A percentile compares a stretch with the other conserved stretches of the same genome.
Evolutionary conservation across 2,888 invertebrate genomes (phyloP).

Genomic region (Agonopterix alstromeriana): DNA sequence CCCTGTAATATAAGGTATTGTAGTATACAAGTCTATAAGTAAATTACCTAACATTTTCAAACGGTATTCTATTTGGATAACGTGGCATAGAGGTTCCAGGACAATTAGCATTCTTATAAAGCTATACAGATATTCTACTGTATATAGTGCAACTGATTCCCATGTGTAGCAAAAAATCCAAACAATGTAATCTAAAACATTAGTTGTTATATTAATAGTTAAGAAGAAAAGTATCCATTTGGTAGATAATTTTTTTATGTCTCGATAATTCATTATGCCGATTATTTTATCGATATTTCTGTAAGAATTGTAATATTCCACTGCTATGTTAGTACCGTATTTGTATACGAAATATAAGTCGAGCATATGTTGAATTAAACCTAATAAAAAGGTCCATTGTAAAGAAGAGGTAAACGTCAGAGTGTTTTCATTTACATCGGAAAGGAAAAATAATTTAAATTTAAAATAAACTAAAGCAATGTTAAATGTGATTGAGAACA

Average conservation of each 20-base stretch:
- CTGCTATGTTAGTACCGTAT: constrained; percentile 6
- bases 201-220: neutral
- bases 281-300: constrained; percentile 15
- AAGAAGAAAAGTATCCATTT: neutral
- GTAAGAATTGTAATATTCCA: constrained; percentile 19
- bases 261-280: neutral
- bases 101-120: neutral
- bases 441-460: neutral
- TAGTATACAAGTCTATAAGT: neutral
- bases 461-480: neutral
- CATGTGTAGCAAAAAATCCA: neutral
- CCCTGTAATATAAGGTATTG: neutral
- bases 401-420: neutral
- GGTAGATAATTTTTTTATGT: neutral
- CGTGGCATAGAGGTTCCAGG: neutral
- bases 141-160: neutral
- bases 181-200: neutral
- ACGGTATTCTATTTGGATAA: neutral
- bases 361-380: constrained; percentile 16
- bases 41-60: neutral
- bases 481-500: neutral
- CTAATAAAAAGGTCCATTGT: constrained; percentile 5
- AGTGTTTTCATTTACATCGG: neutral
- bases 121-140: neutral
- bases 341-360: constrained; percentile 20